These are phyloP conservation scores for Sarcophaga bullata DNA, from an alignment of 1,140 invertebrate genomes.

Conservation along the genomic window DNA sequence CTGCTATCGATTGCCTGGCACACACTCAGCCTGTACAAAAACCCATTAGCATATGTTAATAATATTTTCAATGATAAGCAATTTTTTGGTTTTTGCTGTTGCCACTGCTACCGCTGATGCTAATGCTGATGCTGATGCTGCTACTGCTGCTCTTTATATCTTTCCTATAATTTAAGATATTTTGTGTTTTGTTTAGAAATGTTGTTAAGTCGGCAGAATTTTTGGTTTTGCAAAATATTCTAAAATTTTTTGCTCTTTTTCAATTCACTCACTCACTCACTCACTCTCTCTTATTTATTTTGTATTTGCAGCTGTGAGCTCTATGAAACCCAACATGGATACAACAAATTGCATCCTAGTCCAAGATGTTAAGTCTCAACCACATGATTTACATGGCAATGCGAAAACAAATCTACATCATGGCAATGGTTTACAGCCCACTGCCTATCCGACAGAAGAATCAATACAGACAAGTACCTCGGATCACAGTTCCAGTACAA, in stretches of 20 bases:
- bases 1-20: background rate
- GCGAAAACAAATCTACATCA: slow-evolving; percentile 52
- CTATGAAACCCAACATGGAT: slow-evolving; percentile 85
- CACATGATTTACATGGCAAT: slow-evolving; percentile 76
- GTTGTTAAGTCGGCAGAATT: slow-evolving; percentile 28
- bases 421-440: slow-evolving; percentile 70
- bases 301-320: slow-evolving; percentile 80
- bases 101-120: background rate
- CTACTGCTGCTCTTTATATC: background rate
- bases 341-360: slow-evolving; percentile 87
- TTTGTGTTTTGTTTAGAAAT: background rate
- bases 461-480: slow-evolving; percentile 75
- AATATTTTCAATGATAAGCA: slow-evolving; percentile 10
- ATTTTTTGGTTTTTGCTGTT: background rate
- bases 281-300: background rate
- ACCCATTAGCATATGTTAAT: slow-evolving; percentile 42
- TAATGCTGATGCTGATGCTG: background rate
- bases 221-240: background rate
- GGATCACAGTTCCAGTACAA: slow-evolving; percentile 68
- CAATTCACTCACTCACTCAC: background rate
- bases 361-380: slow-evolving; percentile 88
- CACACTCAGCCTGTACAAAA: background rate
- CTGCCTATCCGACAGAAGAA: slow-evolving; percentile 68
- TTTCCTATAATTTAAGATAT: background rate
- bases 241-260: background rate